phyloP scores from a whole-genome alignment of 2,888 invertebrate species.

The Xestia rhomboidea region DNA sequence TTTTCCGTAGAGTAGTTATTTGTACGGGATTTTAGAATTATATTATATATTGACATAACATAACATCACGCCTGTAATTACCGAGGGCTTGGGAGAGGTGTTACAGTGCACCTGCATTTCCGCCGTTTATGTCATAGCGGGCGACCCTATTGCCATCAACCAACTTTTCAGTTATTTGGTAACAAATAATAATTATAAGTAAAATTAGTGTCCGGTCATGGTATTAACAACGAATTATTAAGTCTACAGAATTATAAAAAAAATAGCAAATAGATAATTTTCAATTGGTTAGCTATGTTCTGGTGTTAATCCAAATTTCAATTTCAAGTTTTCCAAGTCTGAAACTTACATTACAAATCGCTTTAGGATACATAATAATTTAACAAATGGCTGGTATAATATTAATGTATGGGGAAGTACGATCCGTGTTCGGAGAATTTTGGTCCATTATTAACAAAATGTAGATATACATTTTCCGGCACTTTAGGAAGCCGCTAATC shows the following conservation, averaged over 20 bases:
- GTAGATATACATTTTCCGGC: constrained; percentile 19
- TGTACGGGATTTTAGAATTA: not conserved
- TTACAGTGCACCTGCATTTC: not conserved
- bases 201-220: not conserved
- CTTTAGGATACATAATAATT: constrained; percentile 19
- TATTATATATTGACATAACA: not conserved
- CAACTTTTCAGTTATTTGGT: not conserved
- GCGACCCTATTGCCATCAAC: not conserved
- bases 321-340: constrained; percentile 22
- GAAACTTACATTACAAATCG: constrained; percentile 17
- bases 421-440: constrained; percentile 31
- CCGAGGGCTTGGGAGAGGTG: not conserved
- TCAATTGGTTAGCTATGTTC: not conserved
- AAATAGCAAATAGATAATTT: constrained; percentile 5
- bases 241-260: not conserved
- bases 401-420: constrained; percentile 12
- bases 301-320: constrained; percentile 11
- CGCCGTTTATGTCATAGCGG: not conserved
- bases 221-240: not conserved
- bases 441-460: constrained; percentile 22
- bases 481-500: constrained; percentile 29
- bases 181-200: not conserved
- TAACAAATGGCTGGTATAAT: constrained; percentile 18
- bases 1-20: not conserved
- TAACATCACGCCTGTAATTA: not conserved